These are phyloP conservation scores for Corythoichthys haematopterus DNA, from an alignment of 2,113 vertebrate species.

Conservation along the genomic window DNA sequence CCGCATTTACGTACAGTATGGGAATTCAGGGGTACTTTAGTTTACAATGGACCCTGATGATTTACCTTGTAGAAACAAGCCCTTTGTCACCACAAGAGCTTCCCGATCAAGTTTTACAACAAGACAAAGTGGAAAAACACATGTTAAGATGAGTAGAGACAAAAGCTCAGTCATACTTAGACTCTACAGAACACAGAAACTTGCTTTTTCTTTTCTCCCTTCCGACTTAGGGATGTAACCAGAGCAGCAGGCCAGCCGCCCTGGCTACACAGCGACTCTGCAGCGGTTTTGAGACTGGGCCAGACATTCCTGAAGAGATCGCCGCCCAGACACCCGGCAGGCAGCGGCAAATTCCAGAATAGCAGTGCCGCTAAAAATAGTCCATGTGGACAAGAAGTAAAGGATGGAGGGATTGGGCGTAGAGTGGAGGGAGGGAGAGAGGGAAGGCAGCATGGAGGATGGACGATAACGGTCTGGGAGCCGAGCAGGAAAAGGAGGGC, in stretches of 20 bases:
- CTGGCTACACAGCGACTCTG: slow-evolving; percentile 57
- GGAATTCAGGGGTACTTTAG: neutral
- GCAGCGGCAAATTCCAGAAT: slow-evolving; percentile 79
- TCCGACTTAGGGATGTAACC: slow-evolving; percentile 58
- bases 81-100: neutral
- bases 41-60: neutral
- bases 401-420: slow-evolving; percentile 39
- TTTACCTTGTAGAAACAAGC: neutral
- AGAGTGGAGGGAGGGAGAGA: slow-evolving; percentile 19
- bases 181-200: slow-evolving; percentile 16
- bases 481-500: slow-evolving; percentile 45
- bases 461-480: slow-evolving; percentile 59
- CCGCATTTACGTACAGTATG: neutral
- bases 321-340: slow-evolving; percentile 71
- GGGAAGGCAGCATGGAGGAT: slow-evolving; percentile 41
- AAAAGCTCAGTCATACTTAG: neutral
- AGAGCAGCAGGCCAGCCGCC: slow-evolving; percentile 53
- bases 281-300: slow-evolving; percentile 74
- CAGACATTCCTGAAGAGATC: slow-evolving; percentile 77
- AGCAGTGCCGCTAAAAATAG: slow-evolving; percentile 79
- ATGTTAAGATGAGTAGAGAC: neutral
- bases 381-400: slow-evolving; percentile 59
- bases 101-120: neutral
- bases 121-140: slow-evolving; percentile 4
- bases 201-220: slow-evolving; percentile 30